Evolutionary conservation across 2,113 vertebrate genomes (phyloP), one percentile per base, ranked within the genome.

Genomic region (Carassius auratus): DNA sequence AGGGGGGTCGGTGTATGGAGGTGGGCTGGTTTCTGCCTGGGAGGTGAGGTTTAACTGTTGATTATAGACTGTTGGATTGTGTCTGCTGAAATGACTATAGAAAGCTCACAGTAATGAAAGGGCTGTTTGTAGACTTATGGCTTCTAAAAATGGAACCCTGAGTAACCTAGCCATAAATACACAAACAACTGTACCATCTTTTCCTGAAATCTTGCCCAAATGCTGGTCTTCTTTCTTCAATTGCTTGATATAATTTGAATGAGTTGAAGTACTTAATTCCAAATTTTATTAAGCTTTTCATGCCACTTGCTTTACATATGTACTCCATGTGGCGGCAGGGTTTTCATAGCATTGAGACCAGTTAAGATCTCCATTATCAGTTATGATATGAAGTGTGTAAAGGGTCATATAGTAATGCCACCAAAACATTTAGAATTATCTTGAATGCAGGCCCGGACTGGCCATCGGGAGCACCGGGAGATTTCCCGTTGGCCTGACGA

Each of bases 101-200:
- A 92, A 93, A 92, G 92, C 89, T 90, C 88, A 87, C 90, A 89
- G 87, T 94, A 94, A 95, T 95, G 93, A 95, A 92, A 95, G 94
- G 92, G 91, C 92, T 93, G 84, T 83, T 91, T 88, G 89, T 90
- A 89, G 91, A 86, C 91, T 87, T 92, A 90, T 86, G 89, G 85
- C 91, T 89, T 92, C 94, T 94, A 94, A 93, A 95, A 93, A 92
- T 94, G 91, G 93, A 86, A 84, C 69, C 71, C 45, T 13, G 81
- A 71, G 38, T 61, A 80, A 81, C 86, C 75, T 75, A 85, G 66
- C 85, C 88, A 91, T 90, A 91, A 92, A 93, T 89, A 92, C 92
- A 86, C 76, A 79, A 85, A 87, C 86, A 86, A 42, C 84, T 66
- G 42, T 30, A 42, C 59, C 26, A 45, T 62, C 76, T 71, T 73